These are phyloP conservation scores for Dicyema japonicum DNA, from an alignment of 1,140 invertebrate species.

Conservation along the genomic window DNA sequence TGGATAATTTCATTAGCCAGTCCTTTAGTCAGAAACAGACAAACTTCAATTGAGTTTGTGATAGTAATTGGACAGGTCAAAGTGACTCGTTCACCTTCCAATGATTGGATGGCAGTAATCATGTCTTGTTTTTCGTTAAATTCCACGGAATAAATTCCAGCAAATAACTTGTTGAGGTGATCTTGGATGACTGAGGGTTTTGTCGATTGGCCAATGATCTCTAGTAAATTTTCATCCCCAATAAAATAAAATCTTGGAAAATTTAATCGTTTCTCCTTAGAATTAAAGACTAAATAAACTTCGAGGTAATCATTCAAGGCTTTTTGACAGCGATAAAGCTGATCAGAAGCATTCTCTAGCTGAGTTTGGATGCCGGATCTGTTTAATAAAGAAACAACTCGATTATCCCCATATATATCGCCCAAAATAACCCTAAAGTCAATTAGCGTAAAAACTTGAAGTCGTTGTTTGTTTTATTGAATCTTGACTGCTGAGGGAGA, in stretches of 20 bases:
- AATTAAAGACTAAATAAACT: no score
- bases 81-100: constrained; percentile 46
- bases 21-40: no score
- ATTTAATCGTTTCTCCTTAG: constrained; percentile 50
- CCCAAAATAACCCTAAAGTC: constrained; percentile 18
- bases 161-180: constrained; percentile 70
- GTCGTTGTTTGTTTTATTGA: constrained; percentile 44
- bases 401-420: constrained; percentile 37
- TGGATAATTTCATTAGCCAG: constrained; percentile 44
- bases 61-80: constrained; percentile 40
- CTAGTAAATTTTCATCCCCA: constrained; percentile 70
- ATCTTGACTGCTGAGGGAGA: constrained; percentile 41
- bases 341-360: constrained; percentile 44
- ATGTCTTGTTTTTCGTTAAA: constrained; percentile 29
- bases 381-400: constrained; percentile 41
- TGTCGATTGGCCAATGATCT: constrained; percentile 49
- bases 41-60: constrained; percentile 39
- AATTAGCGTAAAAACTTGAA: no score
- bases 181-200: constrained; percentile 52
- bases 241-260: constrained; percentile 85
- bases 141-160: constrained; percentile 36
- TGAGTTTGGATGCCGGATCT: constrained; percentile 37
- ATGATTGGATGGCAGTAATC: constrained; percentile 38
- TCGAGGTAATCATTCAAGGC: constrained; percentile 72
- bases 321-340: constrained; percentile 56